Base-by-base conservation (phyloP, 2,797 vertebrate genomes). In the Pseudomugil gertrudae region DNA sequence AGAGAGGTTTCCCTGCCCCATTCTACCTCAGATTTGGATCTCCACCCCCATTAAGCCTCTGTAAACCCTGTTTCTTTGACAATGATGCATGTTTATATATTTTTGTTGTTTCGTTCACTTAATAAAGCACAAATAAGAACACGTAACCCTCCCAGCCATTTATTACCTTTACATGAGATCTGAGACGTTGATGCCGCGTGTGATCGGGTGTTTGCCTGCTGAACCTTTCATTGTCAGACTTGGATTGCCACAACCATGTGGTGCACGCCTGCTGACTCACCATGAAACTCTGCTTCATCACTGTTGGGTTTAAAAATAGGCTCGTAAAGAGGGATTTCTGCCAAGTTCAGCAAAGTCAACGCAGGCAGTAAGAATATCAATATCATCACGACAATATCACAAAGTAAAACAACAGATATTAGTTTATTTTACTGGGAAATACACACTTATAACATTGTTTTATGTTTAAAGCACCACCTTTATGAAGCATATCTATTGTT, bases 51-150 rank as follows among this genome's bases (percentile, higher is more conserved):
- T 80, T 61, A 81, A 86, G 73, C 85, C 84, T 81, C 84, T 86
- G 83, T 87, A 88, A 32, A 89, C 76, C 84, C 79, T 76, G 74
- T 90, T 91, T 89, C 69, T 92, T 85, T 87, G 69, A 89, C 83
- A 62, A 80, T 77, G 4, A 88, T 92, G 94, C 93, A 94, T 93
- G 93, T 89, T 91, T 90, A 80, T 86, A 90, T 90, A 92, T 91
- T 90, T 93, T 82, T 79, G 88, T 91, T 92, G 92, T 93, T 94
- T 92, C 89, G 80, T 92, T 89, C 76, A 59, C 90, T 79, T 86
- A 94, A 93, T 94, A 95, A 94, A 95, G 93, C 92, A 93, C 92
- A 94, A 91, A 79, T 74, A 1, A 32, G 68, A 88, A 81, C 84
- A 75, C 40, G 52, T 9, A 74, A 62, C 36, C 2, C 57, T 48